Evolutionary conservation across 2,888 invertebrate genomes (phyloP).

Genomic region (Chymomyza procnemis): DNA sequence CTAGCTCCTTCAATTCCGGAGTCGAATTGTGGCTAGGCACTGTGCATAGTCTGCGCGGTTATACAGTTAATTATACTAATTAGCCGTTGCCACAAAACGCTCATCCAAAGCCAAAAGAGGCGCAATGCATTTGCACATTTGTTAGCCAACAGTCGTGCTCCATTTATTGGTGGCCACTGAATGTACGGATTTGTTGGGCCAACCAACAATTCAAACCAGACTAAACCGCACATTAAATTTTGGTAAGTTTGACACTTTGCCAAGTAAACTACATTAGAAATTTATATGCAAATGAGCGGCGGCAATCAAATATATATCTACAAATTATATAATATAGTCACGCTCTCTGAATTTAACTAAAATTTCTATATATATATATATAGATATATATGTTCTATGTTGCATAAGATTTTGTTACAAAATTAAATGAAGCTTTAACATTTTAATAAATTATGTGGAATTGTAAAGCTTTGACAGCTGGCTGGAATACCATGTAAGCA

Average conservation of each 20-base stretch:
- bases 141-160: not conserved
- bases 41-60: constrained; percentile 37
- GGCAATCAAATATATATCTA: not conserved
- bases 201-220: not conserved
- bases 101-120: not conserved
- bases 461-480: not conserved
- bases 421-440: not conserved
- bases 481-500: not conserved
- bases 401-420: not conserved
- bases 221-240: constrained; percentile 36
- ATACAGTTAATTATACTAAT: constrained; percentile 74
- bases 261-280: constrained; percentile 8
- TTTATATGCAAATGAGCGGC: constrained; percentile 7
- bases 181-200: constrained; percentile 10
- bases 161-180: constrained; percentile 17
- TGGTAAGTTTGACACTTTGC: constrained; percentile 41
- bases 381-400: too few species aligned
- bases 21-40: constrained; percentile 3
- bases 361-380: not conserved
- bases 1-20: not conserved
- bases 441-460: not conserved
- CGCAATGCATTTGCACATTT: not conserved
- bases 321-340: not conserved
- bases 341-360: not conserved
- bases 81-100: constrained; percentile 40